Conservation (phyloP, 1,140 invertebrate genomes). For the Acarapis woodi region DNA sequence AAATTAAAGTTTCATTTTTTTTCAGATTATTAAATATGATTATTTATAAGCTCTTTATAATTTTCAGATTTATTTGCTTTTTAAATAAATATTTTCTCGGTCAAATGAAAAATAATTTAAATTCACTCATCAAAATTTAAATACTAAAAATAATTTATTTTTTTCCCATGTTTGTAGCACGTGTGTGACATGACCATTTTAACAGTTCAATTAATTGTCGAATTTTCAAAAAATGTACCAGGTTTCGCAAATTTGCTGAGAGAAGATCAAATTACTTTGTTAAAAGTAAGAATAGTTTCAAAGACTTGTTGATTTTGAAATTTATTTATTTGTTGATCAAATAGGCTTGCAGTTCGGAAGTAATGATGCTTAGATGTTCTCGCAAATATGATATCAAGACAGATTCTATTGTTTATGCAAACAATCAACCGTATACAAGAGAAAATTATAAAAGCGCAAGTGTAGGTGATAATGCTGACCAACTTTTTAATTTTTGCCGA, state of each 20-base stretch:
- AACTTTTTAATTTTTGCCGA: conserved; percentile 68
- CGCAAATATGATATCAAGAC: conserved; percentile 65
- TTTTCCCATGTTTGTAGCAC: conserved; percentile 58
- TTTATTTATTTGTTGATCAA: no score
- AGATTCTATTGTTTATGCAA: conserved; percentile 82
- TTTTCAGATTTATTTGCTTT: no score
- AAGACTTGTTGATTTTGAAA: no score
- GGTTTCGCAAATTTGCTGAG: conserved; percentile 69
- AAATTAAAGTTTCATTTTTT: no score
- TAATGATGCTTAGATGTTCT: conserved; percentile 88
- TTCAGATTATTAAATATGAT: no score
- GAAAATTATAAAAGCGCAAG: conserved; percentile 68
- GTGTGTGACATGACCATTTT: conserved; percentile 93
- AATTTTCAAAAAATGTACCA: conserved; percentile 84
- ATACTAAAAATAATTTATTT: no score
- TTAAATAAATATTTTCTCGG: no score
- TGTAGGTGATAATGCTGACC: conserved; percentile 64
- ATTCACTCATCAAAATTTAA: no score
- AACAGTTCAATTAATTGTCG: conserved; percentile 84
- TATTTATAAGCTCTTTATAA: no score
- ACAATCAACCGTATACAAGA: conserved; percentile 68
- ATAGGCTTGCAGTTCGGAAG: conserved; percentile 81
- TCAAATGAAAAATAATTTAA: no score
- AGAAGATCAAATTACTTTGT: conserved; percentile 81
- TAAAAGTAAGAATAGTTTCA: conserved; percentile 46